phyloP scores from a whole-genome alignment of 53 echinoderm and acorn worm genomes.

The Astropecten irregularis region DNA sequence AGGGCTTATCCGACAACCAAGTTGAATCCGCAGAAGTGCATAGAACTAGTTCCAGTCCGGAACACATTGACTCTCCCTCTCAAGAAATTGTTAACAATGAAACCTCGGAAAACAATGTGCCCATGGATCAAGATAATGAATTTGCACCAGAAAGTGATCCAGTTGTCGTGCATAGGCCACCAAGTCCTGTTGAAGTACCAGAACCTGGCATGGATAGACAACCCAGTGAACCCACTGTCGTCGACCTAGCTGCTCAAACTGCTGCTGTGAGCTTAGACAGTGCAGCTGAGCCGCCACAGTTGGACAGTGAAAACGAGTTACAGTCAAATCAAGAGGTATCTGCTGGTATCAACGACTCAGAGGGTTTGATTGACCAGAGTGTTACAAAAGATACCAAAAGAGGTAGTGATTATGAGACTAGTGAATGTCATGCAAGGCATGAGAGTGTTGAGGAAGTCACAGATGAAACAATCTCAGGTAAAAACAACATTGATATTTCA shows the following conservation, averaged over 20 bases:
- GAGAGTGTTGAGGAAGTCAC: not conserved
- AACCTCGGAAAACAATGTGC: too few species aligned
- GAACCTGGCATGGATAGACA: not conserved
- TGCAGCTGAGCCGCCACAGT: too few species aligned
- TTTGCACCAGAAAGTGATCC: too few species aligned
- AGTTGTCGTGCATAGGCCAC: not conserved
- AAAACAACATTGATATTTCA: conserved; percentile 6
- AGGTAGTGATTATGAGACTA: too few species aligned
- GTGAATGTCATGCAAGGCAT: too few species aligned
- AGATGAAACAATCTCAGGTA: conserved; percentile 22
- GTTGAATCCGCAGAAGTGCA: not conserved
- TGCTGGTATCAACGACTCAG: conserved; percentile 4
- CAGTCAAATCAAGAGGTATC: not conserved
- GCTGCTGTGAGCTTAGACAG: conserved; percentile 10
- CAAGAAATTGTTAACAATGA: not conserved
- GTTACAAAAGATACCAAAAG: conserved; percentile 8
- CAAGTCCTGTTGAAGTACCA: not conserved
- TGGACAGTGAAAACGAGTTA: too few species aligned
- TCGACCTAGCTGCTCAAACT: conserved; percentile 25
- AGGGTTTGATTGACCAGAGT: conserved; percentile 45
- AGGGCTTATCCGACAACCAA: not conserved
- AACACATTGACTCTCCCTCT: not conserved
- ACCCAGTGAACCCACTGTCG: not conserved
- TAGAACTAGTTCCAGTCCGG: conserved; percentile 22
- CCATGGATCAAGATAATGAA: too few species aligned